Evolutionary conservation across 2,888 invertebrate genomes (phyloP).

Genomic region (Melikaiella ostensackeni): DNA sequence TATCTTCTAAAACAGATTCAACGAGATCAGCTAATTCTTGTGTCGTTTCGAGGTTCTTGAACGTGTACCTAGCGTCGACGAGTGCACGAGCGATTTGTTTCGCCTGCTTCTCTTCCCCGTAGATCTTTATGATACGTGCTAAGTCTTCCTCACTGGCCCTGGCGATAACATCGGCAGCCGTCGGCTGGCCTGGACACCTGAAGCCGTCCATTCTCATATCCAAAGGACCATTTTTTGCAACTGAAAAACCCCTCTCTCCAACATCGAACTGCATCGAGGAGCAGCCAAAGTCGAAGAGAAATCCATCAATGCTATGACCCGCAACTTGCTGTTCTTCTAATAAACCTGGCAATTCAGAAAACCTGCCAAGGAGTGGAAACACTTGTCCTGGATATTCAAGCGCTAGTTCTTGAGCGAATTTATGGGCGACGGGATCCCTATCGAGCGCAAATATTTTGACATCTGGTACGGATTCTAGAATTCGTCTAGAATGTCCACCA

Average conservation of each 20-base stretch:
- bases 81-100: slow-evolving; percentile 92
- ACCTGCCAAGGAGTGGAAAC: slow-evolving; percentile 89
- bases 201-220: slow-evolving; percentile 97
- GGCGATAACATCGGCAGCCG: slow-evolving; percentile 92
- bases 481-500: slow-evolving; percentile 90
- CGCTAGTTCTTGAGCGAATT: slow-evolving; percentile 83
- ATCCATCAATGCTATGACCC: slow-evolving; percentile 87
- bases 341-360: slow-evolving; percentile 89
- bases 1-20: slow-evolving; percentile 80
- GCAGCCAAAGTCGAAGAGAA: slow-evolving; percentile 95
- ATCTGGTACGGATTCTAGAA: slow-evolving; percentile 83
- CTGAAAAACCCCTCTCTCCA: slow-evolving; percentile 89
- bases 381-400: slow-evolving; percentile 85
- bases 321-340: slow-evolving; percentile 81
- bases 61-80: slow-evolving; percentile 88
- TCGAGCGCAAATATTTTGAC: slow-evolving; percentile 90
- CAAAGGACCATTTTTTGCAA: slow-evolving; percentile 90
- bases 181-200: slow-evolving; percentile 84
- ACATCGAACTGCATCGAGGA: slow-evolving; percentile 97
- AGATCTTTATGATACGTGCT: slow-evolving; percentile 90
- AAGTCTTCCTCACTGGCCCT: slow-evolving; percentile 88
- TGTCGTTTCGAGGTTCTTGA: slow-evolving; percentile 89
- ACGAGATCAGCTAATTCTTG: slow-evolving; percentile 88
- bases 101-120: slow-evolving; percentile 94
- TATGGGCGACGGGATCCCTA: slow-evolving; percentile 89